Evolutionary conservation across 2,113 vertebrate species (phyloP).

Genomic region (Bufo bufo): DNA sequence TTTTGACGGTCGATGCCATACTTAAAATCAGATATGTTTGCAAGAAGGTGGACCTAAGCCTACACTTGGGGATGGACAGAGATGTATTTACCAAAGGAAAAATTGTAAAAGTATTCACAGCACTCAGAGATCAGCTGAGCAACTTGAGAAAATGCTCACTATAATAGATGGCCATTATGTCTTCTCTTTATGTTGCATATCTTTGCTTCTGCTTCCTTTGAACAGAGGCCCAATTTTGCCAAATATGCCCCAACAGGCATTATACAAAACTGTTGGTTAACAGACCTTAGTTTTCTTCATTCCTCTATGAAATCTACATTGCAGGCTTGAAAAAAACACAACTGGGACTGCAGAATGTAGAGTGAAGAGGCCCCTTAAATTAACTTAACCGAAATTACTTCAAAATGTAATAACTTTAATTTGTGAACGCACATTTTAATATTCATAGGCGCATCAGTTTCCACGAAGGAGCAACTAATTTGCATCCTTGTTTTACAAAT

Average conservation of each 20-base stretch:
- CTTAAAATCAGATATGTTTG: no score
- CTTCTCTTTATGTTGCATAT: not conserved
- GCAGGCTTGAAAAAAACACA: not conserved
- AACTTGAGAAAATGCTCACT: not conserved
- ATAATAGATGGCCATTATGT: not conserved
- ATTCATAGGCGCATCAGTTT: conserved; percentile 2
- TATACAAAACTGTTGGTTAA: not conserved
- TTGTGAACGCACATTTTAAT: conserved; percentile 7
- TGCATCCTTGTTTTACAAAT: conserved; percentile 28
- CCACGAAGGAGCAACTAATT: conserved; percentile 10
- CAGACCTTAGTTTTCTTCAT: not conserved
- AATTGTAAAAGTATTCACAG: no score
- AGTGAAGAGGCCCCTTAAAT: not conserved
- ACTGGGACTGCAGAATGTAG: not conserved
- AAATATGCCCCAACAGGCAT: no score
- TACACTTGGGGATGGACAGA: no score
- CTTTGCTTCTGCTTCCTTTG: not conserved
- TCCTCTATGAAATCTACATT: not conserved
- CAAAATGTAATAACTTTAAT: conserved; percentile 32
- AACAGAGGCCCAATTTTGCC: not conserved
- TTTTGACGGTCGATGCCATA: no score
- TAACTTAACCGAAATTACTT: not conserved
- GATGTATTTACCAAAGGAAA: no score
- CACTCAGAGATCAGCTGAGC: not conserved
- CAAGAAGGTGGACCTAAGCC: no score